Base-by-base conservation (phyloP, 2,888 invertebrate species). In the Rhagophthalmus giganteus region DNA sequence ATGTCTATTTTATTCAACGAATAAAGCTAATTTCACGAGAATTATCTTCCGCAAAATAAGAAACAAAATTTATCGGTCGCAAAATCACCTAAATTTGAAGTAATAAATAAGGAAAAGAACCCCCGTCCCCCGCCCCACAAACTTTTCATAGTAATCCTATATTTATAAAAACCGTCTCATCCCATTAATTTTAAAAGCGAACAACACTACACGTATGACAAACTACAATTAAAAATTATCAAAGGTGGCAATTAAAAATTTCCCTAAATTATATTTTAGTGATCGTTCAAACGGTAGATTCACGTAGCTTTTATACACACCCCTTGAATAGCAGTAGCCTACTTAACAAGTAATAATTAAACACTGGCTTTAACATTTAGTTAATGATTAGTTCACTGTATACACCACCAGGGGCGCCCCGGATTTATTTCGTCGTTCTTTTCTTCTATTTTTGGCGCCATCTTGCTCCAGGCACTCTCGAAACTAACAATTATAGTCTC, bases 381-480 rank as follows among this genome's bases (percentile, higher is more conserved):
- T 63, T 71, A 71, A 72, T 67, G 63, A 69, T 69, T 69, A 69
- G 70, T 72, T 71, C 68, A 67, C 66, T 68, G 68, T 67, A 61
- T 62, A 62, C 64, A 67, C 64, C 69, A 67, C 67, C 64, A 65
- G 66, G 59, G 67, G 69, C 55, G 55, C 59, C 57, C 51, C 55
- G 57, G 47, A 59, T 35, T n/a, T 50, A 44, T 54, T 57, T 50
- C 52, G 58, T 58, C 48, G 59, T 63, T 59, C 53, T 59, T 65
- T 68, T 67, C 62, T 64, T 69, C 69, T 63, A 60, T 71, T 72
- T 73, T 70, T 72, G 73, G 73, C 72, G 73, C 73, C 73, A 73
- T 72, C 68, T 70, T 64, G 71, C 73, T 66, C 46, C 59, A 47
- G 71, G 72, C 69, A 54, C 61, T 60, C 60, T 61, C 57, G 65